phyloP scores from a whole-genome alignment of 2,113 vertebrate species.

The Gavialis gangeticus region DNA sequence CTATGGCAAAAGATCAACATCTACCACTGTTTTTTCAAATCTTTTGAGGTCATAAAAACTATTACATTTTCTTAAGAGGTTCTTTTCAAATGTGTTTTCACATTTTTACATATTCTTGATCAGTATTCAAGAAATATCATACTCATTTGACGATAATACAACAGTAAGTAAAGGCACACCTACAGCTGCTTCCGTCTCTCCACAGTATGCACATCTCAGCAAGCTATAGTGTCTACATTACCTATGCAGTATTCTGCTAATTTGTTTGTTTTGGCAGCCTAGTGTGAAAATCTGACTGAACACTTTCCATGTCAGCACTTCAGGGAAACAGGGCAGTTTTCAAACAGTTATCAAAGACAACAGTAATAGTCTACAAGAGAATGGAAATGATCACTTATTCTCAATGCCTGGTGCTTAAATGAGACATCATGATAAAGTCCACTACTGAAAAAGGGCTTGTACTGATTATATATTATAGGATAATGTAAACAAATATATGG shows the following conservation, averaged over 20 bases:
- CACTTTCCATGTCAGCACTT: not conserved
- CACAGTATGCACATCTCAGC: not conserved
- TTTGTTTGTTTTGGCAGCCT: not conserved
- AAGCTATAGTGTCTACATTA: not conserved
- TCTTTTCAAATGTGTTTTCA: not conserved
- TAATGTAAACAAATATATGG: too few relatives aligned
- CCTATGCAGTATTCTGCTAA: not conserved
- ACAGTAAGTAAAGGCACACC: not conserved
- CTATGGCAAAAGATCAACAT: not conserved
- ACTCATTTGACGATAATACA: not conserved
- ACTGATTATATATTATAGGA: not conserved
- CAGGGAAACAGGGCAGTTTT: not conserved
- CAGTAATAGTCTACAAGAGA: not conserved
- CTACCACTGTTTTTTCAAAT: not conserved
- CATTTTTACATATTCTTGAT: not conserved
- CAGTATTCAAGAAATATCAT: not conserved
- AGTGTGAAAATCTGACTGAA: not conserved
- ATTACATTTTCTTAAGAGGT: not conserved
- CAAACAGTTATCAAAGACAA: not conserved
- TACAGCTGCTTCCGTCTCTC: not conserved
- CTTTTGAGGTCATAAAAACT: not conserved
- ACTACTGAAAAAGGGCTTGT: not conserved
- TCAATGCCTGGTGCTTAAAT: not conserved
- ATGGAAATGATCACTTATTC: not conserved
- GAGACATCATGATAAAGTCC: not conserved